Evolutionary conservation across 2,797 vertebrate species (phyloP).

Genomic region (Acanthurus tractus): DNA sequence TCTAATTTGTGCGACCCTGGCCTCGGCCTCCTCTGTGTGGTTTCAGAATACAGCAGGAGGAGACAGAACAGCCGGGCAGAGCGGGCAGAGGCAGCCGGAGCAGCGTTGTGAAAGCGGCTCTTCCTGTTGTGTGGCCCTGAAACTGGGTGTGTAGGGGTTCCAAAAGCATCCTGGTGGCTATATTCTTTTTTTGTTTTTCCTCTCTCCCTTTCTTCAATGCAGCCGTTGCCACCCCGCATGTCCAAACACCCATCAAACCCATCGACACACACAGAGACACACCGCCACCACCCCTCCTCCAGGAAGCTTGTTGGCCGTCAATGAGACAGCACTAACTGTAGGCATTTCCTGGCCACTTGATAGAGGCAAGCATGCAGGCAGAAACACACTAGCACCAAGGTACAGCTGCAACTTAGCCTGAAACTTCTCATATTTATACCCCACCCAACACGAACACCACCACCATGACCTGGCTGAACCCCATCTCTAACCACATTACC

Average conservation of each 20-base stretch:
- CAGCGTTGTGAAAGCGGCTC: slow-evolving; percentile 82
- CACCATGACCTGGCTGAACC: slow-evolving; percentile 35
- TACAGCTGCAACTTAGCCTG: slow-evolving; percentile 52
- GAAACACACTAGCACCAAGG: slow-evolving; percentile 4
- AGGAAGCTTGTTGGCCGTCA: slow-evolving; percentile 82
- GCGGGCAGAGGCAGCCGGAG: slow-evolving; percentile 47
- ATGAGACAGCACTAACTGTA: slow-evolving; percentile 87
- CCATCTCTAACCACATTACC: slow-evolving; percentile 67
- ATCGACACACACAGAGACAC: slow-evolving; percentile 4
- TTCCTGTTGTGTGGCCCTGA: slow-evolving; percentile 80
- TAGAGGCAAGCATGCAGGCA: slow-evolving; percentile 32
- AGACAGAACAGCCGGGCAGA: slow-evolving; percentile 32
- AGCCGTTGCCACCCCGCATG: slow-evolving; percentile 58
- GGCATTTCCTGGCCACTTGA: slow-evolving; percentile 79
- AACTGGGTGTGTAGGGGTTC: slow-evolving; percentile 63
- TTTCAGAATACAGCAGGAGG: slow-evolving; percentile 36
- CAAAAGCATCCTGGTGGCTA: slow-evolving; percentile 70
- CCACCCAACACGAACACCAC: not conserved
- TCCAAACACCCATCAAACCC: slow-evolving; percentile 34
- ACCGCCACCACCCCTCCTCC: slow-evolving; percentile 42
- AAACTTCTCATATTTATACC: slow-evolving; percentile 29
- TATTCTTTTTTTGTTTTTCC: slow-evolving; percentile 40
- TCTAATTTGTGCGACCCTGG: slow-evolving; percentile 22
- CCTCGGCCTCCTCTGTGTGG: slow-evolving; percentile 47
- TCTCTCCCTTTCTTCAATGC: slow-evolving; percentile 50